Percentiles rank a stretch among this genome's conserved stretches.
These are phyloP conservation scores for Staurois parvus DNA, from an alignment of 2,797 vertebrate genomes.

Conservation along the genomic window DNA sequence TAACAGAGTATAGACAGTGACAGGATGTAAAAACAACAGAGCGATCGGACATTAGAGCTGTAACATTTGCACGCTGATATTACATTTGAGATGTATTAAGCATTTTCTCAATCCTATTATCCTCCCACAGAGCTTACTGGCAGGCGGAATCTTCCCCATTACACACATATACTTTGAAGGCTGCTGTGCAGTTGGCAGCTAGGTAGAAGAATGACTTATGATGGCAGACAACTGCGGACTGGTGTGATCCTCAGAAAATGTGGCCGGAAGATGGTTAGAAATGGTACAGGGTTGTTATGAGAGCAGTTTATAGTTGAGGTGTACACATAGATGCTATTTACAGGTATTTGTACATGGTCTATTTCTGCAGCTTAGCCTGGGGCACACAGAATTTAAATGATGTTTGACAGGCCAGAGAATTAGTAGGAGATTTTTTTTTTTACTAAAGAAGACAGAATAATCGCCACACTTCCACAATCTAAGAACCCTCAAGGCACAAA, in stretches of 20 bases:
- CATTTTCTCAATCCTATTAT: slow-evolving; percentile 13
- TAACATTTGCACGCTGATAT: slow-evolving; percentile 21
- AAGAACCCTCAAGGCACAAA: background rate
- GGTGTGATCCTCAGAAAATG: background rate
- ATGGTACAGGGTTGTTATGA: background rate
- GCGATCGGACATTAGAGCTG: slow-evolving; percentile 17
- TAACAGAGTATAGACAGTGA: background rate
- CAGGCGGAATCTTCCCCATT: slow-evolving; percentile 1
- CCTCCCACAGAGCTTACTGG: background rate
- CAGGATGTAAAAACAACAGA: slow-evolving; percentile 18
- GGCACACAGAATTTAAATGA: slow-evolving; percentile 17
- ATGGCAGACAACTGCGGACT: background rate
- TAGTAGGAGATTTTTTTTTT: background rate
- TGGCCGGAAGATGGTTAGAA: background rate
- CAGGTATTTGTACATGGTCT: background rate
- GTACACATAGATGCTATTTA: background rate
- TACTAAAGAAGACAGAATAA: slow-evolving; percentile 20
- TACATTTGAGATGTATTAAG: slow-evolving; percentile 23
- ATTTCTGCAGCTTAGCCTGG: slow-evolving; percentile 1
- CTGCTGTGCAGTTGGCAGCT: background rate
- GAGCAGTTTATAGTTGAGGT: background rate
- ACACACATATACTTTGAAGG: slow-evolving; percentile 11
- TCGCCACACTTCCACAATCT: background rate
- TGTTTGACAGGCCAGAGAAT: slow-evolving; percentile 10
- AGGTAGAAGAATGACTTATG: background rate